Percentiles rank a stretch among this genome's conserved stretches.
phyloP scores from a whole-genome alignment of 2,888 invertebrate genomes.

The Drosophila anomalipes region DNA sequence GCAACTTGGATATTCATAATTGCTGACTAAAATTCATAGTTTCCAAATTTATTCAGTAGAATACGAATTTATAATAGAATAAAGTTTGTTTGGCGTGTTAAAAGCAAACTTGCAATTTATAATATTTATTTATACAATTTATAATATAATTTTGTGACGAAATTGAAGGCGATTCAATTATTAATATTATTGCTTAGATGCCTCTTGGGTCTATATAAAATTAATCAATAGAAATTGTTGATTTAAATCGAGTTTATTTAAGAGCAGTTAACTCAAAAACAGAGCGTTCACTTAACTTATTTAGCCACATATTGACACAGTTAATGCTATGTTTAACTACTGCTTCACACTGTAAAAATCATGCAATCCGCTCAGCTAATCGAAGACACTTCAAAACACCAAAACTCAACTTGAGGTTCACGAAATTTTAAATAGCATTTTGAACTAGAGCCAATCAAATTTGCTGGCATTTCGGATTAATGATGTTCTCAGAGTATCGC shows the following conservation, averaged over 20 bases:
- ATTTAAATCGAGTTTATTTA: too few relatives aligned
- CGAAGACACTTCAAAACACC: background rate
- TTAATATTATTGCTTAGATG: too few relatives aligned
- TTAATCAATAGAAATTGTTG: too few relatives aligned
- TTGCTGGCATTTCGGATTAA: conserved; percentile 8
- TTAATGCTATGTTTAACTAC: background rate
- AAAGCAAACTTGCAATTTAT: too few relatives aligned
- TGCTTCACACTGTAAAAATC: background rate
- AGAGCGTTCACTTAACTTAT: background rate
- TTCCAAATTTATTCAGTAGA: background rate
- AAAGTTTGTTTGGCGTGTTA: too few relatives aligned
- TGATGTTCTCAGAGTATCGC: background rate
- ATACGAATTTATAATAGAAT: too few relatives aligned
- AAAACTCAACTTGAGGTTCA: background rate
- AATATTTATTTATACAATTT: too few relatives aligned
- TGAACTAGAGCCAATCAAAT: conserved; percentile 35
- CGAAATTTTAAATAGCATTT: conserved; percentile 31
- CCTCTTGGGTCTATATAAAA: too few relatives aligned
- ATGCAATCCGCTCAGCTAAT: conserved; percentile 1
- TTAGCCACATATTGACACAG: background rate
- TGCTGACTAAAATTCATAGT: accelerated
- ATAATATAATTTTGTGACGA: too few relatives aligned
- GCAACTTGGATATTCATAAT: background rate
- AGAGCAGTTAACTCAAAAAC: too few relatives aligned
- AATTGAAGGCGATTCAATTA: too few relatives aligned